Base-by-base conservation (phyloP, 1,140 invertebrate genomes). In the Lucilia sericata region DNA sequence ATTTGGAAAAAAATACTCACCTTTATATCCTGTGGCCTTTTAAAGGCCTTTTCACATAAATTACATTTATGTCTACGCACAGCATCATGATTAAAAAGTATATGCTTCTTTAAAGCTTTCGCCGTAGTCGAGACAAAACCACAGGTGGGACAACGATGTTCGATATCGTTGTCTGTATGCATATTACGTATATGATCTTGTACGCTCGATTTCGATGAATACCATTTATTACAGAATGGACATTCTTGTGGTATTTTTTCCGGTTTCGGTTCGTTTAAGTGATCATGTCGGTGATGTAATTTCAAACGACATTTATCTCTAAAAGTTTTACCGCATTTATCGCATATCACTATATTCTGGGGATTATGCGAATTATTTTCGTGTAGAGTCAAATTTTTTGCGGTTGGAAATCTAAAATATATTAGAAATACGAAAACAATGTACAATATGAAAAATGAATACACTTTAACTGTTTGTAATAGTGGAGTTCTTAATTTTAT, bases 31-130 rank as follows among this genome's bases (percentile, higher is more conserved):
- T 85, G 88, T 10, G 87, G 88, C 0, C 86, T 82, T 74, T 90
- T 90, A 8, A 90, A 90, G 12, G 88, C 87, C 84, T 89, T 89
- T 19, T 89, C 88, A 81, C 88, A 89, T 76, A 88, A 89, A 17
- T 88, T 89, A 85, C 88, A 89, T 84, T 89, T 87, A 55, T 89
- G 85, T 34, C 80, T 89, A 19, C 86, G 87, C 86, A 76, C 88
- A 87, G 49, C 87, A 80, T 82, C 88, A 89, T 47, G 88, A 87
- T 80, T 80, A 21, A 49, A 80, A 1, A 80, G 47, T 49, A 80
- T 80, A 21, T 80, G 76, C 42, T 51, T 80, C 21, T 51, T 80
- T 8, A 80, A 21, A 17, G 76, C 76, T 25, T 49, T 80, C 7
- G 76, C 42, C 5, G 76, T 80, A 19, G 76, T 80, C 76, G 76